These are phyloP conservation scores for Gallinago undulata DNA, from an alignment of 2,113 vertebrate species.

Conservation along the genomic window DNA sequence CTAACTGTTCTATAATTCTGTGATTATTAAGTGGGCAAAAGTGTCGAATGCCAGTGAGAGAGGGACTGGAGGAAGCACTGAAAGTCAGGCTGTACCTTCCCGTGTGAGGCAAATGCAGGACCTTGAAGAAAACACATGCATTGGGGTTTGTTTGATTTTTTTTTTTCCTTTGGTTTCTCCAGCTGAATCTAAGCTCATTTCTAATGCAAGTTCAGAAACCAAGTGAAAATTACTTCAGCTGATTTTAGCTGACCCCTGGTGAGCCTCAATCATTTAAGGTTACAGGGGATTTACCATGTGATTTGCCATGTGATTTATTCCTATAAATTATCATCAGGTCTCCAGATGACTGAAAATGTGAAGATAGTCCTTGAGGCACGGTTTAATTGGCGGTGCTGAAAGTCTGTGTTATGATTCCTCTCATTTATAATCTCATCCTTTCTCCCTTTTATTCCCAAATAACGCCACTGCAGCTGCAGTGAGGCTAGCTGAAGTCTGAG, in stretches of 20 bases:
- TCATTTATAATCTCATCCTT: conserved; percentile 8
- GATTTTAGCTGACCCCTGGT: not conserved
- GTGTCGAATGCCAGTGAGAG: not conserved
- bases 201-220: not conserved
- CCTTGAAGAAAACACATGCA: fast-evolving
- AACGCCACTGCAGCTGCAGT: not conserved
- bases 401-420: not conserved
- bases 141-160: fast-evolving
- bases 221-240: conserved; percentile 1
- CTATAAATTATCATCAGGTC: not conserved
- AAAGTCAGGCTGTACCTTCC: not conserved
- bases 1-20: too few relatives aligned
- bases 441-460: not conserved
- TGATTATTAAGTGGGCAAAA: not conserved
- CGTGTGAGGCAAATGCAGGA: not conserved
- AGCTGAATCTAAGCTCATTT: not conserved
- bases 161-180: not conserved
- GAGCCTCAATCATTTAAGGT: not conserved
- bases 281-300: not conserved
- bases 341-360: not conserved
- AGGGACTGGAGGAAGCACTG: not conserved
- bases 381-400: conserved; percentile 3
- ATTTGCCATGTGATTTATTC: conserved; percentile 13
- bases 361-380: conserved; percentile 7
- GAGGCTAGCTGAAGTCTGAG: not conserved